Evolutionary conservation across 2,888 invertebrate genomes (phyloP).

Genomic region (Heteropelma amictum): DNA sequence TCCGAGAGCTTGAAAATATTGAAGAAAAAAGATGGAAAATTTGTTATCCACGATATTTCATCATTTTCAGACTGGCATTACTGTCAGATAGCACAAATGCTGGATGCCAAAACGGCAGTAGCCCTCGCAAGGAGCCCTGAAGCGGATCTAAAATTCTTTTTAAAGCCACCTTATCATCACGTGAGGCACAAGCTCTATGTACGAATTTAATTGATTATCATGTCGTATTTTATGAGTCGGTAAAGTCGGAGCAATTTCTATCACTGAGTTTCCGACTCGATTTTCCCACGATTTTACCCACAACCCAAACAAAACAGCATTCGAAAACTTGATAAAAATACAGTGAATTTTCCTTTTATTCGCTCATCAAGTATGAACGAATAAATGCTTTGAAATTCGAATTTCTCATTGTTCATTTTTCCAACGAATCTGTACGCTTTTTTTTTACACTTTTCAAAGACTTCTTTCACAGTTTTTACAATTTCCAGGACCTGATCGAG

Average conservation of each 20-base stretch:
- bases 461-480: neutral
- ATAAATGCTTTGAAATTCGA: too few relatives aligned
- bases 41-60: neutral
- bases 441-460: neutral
- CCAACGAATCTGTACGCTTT: too few relatives aligned
- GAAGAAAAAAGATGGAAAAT: neutral
- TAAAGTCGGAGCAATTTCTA: too few relatives aligned
- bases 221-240: neutral
- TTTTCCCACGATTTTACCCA: too few relatives aligned
- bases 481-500: slow-evolving; percentile 70
- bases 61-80: slow-evolving; percentile 81
- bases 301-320: too few relatives aligned
- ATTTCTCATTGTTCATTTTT: too few relatives aligned
- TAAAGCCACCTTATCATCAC: slow-evolving; percentile 82
- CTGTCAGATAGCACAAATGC: slow-evolving; percentile 87
- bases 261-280: too few relatives aligned
- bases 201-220: slow-evolving; percentile 60
- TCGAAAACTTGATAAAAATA: too few relatives aligned
- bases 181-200: slow-evolving; percentile 77
- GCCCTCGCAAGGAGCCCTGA: slow-evolving; percentile 86
- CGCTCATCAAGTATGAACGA: too few relatives aligned
- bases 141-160: slow-evolving; percentile 86
- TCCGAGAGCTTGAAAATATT: slow-evolving; percentile 51
- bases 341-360: too few relatives aligned
- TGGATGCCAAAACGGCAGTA: slow-evolving; percentile 87